Evolutionary conservation across 92 coral and sea anemone species (phyloP), one percentile per base, ranked within the genome.

Genomic region (Palythoa caribaeorum): DNA sequence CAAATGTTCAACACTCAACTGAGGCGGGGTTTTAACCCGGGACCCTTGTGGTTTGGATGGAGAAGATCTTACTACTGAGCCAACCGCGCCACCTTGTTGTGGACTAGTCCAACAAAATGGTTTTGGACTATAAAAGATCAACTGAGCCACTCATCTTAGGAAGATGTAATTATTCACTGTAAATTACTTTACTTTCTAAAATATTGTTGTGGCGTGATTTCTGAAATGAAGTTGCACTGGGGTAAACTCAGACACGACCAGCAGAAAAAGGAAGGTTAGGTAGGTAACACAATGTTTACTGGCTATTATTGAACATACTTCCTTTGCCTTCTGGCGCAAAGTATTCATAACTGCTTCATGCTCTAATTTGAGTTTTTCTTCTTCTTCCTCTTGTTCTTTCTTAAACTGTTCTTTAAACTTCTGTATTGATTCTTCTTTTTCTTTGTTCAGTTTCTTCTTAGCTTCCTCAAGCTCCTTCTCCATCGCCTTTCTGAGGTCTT

Each of bases 271-370:
- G 5, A 44, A 44, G 50, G 50, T 44, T 4, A 44, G 5, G 6
- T 28, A 28, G 28, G 50, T 0, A 44, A 2, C 50, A 44, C 50
- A 28, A 28, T 2, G 50, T 44, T 4, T 44, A 44, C 7, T 44
- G 50, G 50, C 2, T 38, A n/a, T 3, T 68, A 14, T 19, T 38
- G 36, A 5, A 28, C n/a, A 36, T 5, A 77, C 83, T 72, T 96
- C 99, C 48, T 92, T 90, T 9, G 95, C 96, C 79, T 94, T 94
- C 52, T 91, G 87, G 40, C 96, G 96, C 52, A 97, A 88, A 66
- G 96, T 94, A 73, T 90, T 93, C 98, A 97, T 97, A 65, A 95
- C 96, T 11, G 93, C 73, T 20, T 94, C 98, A 47, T 97, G 98
- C 85, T 92, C 89, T 9, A 89, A 89, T 39, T 92, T 86, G 6